phyloP scores from a whole-genome alignment of 2,113 vertebrate species.

The Columba janthina region DNA sequence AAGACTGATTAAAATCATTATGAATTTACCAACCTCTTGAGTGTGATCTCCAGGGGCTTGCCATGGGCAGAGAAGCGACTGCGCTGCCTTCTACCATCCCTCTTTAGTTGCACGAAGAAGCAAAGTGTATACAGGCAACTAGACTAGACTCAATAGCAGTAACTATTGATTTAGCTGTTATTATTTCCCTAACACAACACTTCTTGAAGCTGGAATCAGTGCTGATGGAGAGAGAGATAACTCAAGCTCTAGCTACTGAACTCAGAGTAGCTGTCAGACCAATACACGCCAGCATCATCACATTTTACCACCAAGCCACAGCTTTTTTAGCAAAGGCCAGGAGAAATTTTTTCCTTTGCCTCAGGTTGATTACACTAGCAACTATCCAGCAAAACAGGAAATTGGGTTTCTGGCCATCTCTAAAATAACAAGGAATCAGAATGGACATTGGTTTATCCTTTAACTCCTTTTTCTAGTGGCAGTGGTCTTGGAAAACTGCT shows the following conservation, averaged over 20 bases:
- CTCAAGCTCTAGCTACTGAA: background rate
- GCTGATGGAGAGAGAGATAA: background rate
- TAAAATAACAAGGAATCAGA: background rate
- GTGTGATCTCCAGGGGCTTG: background rate
- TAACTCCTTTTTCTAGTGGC: background rate
- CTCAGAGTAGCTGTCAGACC: background rate
- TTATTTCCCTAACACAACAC: background rate
- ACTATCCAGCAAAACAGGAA: conserved; percentile 1
- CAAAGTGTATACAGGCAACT: background rate
- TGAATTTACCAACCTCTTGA: background rate
- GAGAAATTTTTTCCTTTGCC: background rate
- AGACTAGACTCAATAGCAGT: background rate
- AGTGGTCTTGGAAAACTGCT: background rate
- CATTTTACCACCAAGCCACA: background rate
- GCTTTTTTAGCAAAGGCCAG: background rate
- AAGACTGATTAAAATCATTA: background rate
- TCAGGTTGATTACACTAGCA: background rate
- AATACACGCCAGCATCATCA: background rate
- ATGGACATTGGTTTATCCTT: background rate
- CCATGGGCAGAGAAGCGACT: background rate
- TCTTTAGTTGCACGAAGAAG: background rate
- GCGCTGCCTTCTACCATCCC: background rate
- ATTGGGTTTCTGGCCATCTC: background rate
- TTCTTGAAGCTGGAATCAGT: background rate
- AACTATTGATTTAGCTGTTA: background rate